Percentiles rank a stretch among this genome's conserved stretches.
phyloP scores from a whole-genome alignment of 2,888 invertebrate species.

The Hirtodrosophila trivittata region DNA sequence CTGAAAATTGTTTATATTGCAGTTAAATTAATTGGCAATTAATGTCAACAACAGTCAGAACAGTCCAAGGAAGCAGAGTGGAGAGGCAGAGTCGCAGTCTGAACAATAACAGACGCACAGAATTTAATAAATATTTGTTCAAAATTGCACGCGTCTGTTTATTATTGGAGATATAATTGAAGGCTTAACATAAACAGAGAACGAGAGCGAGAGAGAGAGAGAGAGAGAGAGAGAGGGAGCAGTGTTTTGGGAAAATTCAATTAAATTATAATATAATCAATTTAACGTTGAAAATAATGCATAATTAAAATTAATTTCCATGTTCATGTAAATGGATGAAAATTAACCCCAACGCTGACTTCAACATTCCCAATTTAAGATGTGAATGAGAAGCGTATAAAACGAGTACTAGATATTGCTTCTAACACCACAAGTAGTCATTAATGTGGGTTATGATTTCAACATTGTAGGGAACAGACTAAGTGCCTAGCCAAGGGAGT shows the following conservation, averaged over 20 bases:
- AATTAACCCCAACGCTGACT: conserved; percentile 1
- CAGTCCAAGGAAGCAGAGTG: not conserved
- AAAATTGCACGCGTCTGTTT: conserved; percentile 31
- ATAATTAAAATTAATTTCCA: conserved; percentile 40
- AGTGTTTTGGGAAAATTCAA: conserved; percentile 37
- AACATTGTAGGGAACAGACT: no score
- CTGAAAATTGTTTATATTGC: conserved; percentile 48
- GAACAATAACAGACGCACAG: conserved; percentile 24
- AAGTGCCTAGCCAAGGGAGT: no score
- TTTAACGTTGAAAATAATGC: conserved; percentile 30
- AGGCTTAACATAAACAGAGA: conserved; percentile 14
- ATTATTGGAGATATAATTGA: conserved; percentile 17
- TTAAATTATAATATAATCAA: conserved; percentile 50
- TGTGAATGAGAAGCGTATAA: not conserved
- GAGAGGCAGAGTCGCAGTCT: conserved; percentile 5
- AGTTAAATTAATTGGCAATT: conserved; percentile 67
- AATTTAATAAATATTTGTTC: conserved; percentile 34
- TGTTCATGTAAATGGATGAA: conserved; percentile 17
- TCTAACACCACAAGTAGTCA: no score
- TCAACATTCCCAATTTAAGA: not conserved
- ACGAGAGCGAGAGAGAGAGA: not conserved
- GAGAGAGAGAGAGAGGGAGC: not conserved
- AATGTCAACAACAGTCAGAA: conserved; percentile 50
- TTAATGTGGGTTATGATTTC: no score
- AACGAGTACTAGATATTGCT: no score